phyloP scores from a whole-genome alignment of 2,888 invertebrate genomes.

The Leptodirus hochenwartii region DNA sequence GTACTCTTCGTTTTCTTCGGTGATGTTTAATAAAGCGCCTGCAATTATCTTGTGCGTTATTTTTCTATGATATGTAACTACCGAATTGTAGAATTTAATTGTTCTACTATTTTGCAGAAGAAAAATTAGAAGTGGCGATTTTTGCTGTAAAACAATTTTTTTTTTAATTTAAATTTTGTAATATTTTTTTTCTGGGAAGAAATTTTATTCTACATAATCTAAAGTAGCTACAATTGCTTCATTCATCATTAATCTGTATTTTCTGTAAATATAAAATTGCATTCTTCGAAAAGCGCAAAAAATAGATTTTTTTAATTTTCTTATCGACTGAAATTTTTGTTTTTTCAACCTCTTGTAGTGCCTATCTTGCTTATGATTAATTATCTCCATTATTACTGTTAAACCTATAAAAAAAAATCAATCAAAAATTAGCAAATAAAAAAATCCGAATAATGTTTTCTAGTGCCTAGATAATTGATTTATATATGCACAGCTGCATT shows the following conservation, averaged over 20 bases:
- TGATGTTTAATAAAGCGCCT: too few relatives aligned
- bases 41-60: too few relatives aligned
- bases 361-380: constrained; percentile 10
- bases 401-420: constrained; percentile 11
- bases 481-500: too few relatives aligned
- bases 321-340: constrained; percentile 1
- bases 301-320: constrained; percentile 8
- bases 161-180: too few relatives aligned
- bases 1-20: too few relatives aligned
- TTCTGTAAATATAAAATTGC: constrained; percentile 7
- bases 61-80: too few relatives aligned
- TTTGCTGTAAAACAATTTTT: too few relatives aligned
- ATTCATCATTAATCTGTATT: constrained; percentile 12
- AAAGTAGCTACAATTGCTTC: constrained; percentile 15
- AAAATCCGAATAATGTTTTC: constrained; percentile 3
- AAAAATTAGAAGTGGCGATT: too few relatives aligned
- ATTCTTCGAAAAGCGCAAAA: constrained; percentile 4
- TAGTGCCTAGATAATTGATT: constrained; percentile 1
- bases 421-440: constrained; percentile 5
- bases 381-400: constrained; percentile 12
- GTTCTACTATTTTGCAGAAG: too few relatives aligned
- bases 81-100: too few relatives aligned
- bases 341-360: constrained; percentile 6
- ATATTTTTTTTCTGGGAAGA: too few relatives aligned
- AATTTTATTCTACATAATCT: constrained; percentile 14